phyloP scores from a whole-genome alignment of 2,888 invertebrate species.

The Philereme transversata region DNA sequence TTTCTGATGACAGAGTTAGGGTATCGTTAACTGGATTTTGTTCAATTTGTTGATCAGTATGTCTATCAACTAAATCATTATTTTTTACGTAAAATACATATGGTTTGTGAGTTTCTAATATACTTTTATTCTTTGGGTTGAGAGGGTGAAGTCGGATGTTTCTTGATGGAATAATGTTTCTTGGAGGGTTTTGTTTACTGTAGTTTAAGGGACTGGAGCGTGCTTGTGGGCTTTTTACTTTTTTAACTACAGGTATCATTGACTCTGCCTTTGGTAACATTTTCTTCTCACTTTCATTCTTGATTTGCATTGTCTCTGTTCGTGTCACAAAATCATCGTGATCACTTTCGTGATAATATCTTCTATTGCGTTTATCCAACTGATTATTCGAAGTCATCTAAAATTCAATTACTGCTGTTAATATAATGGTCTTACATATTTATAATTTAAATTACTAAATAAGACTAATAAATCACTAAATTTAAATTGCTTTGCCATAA shows the following conservation, averaged over 20 bases:
- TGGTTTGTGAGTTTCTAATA: not conserved
- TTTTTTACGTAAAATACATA: not conserved
- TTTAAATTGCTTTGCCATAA: too few relatives aligned
- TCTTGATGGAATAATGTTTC: not conserved
- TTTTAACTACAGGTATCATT: too few relatives aligned
- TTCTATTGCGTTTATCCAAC: conserved; percentile 1
- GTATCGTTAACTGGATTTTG: conserved; percentile 1
- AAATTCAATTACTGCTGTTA: not conserved
- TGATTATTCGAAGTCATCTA: not conserved
- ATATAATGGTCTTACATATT: too few relatives aligned
- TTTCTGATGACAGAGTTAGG: not conserved
- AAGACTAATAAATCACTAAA: too few relatives aligned
- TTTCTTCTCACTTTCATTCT: not conserved
- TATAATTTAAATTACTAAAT: too few relatives aligned
- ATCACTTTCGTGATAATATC: conserved; percentile 13
- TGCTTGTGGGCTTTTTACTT: not conserved
- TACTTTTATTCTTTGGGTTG: not conserved
- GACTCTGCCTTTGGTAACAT: not conserved
- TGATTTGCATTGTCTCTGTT: not conserved
- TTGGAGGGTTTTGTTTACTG: not conserved
- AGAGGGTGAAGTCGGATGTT: not conserved
- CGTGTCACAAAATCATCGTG: not conserved
- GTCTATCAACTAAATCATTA: not conserved
- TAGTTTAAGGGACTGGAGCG: not conserved
- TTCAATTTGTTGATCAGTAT: not conserved